Percentiles rank a stretch among this genome's conserved stretches.
phyloP scores from a whole-genome alignment of 2,113 vertebrate genomes.

The Chlorodrepanis virens region DNA sequence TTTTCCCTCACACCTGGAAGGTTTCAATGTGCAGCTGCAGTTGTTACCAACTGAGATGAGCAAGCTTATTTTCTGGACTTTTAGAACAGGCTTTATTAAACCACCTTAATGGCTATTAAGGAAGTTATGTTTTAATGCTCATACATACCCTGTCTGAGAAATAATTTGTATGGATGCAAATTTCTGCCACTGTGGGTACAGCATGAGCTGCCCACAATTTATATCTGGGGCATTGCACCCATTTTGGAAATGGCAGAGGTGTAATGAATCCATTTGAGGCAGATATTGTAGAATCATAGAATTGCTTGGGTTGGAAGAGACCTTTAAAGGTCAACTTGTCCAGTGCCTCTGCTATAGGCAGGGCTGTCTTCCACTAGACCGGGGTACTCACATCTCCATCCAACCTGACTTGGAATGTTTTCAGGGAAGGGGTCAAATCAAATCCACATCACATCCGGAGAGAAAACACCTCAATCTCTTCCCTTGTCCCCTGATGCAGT shows the following conservation, averaged over 20 bases:
- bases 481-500: neutral
- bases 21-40: neutral
- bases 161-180: neutral
- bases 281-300: neutral
- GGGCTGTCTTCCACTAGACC: neutral
- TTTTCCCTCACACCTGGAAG: neutral
- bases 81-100: neutral
- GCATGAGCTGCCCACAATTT: neutral
- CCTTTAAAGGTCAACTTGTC: neutral
- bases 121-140: neutral
- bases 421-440: neutral
- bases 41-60: neutral
- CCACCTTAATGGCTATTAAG: neutral
- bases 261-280: neutral
- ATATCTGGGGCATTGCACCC: neutral
- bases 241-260: neutral
- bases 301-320: neutral
- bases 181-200: neutral
- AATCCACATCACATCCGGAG: neutral
- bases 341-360: neutral
- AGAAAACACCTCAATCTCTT: neutral
- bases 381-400: neutral
- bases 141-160: neutral
- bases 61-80: neutral
- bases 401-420: neutral